These are phyloP conservation scores for Nansenia antarctica DNA, from an alignment of 2,113 vertebrate genomes.

Conservation along the genomic window DNA sequence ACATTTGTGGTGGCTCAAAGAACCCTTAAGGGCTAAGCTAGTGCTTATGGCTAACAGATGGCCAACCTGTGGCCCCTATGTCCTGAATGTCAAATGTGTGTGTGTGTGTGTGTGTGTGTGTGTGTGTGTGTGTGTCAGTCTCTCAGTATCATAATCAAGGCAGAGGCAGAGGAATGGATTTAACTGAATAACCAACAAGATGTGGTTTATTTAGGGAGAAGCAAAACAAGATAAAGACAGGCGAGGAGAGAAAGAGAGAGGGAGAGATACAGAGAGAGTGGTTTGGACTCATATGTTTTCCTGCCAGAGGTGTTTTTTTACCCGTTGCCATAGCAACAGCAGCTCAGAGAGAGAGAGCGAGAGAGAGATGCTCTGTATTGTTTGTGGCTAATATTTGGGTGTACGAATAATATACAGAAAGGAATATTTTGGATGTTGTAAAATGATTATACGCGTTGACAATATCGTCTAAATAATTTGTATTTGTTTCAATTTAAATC, in stretches of 20 bases:
- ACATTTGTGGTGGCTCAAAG: background rate
- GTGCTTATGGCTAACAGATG: background rate
- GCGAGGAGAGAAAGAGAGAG: constrained; percentile 5
- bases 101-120: constrained; percentile 23
- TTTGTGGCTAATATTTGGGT: background rate
- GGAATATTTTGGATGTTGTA: too few species aligned
- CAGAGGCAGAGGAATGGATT: constrained; percentile 25
- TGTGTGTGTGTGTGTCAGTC: constrained; percentile 17
- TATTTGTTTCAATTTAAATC: too few species aligned
- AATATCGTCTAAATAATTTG: too few species aligned
- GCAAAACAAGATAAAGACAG: constrained; percentile 26
- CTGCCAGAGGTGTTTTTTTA: constrained; percentile 5
- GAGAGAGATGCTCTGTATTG: background rate
- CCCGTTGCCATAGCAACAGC: constrained; percentile 6
- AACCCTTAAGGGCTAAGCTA: background rate
- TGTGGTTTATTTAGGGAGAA: constrained; percentile 36
- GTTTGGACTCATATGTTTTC: constrained; percentile 53
- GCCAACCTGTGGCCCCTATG: background rate
- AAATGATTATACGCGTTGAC: too few species aligned
- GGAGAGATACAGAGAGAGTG: constrained; percentile 40
- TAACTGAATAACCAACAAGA: constrained; percentile 16
- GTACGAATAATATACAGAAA: too few species aligned
- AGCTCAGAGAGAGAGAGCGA: background rate
- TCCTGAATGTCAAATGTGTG: too few species aligned
- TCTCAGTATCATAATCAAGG: background rate